phyloP scores from a whole-genome alignment of 1,140 invertebrate species.

The Orchesella cincta region DNA sequence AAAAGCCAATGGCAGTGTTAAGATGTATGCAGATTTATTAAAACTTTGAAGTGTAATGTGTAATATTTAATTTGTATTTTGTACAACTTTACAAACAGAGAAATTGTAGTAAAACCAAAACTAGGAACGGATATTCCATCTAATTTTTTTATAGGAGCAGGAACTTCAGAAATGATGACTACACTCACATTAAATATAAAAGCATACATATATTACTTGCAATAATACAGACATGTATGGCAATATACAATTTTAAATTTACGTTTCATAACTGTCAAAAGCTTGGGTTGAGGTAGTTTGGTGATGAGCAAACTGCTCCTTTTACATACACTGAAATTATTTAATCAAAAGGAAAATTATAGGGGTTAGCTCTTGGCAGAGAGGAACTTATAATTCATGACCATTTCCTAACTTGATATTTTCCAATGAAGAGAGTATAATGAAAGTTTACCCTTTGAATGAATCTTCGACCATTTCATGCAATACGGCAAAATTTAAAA shows the following conservation, averaged over 20 bases:
- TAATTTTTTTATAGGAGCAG: too few species aligned
- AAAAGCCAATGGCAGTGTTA: too few species aligned
- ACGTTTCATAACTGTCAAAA: not conserved
- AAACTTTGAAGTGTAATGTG: too few species aligned
- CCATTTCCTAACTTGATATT: not conserved
- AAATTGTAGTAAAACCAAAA: too few species aligned
- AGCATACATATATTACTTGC: not conserved
- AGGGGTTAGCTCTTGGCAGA: not conserved
- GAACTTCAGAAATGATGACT: too few species aligned
- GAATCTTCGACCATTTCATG: not conserved
- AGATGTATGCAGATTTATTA: too few species aligned
- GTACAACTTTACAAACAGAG: too few species aligned
- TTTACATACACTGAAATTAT: not conserved
- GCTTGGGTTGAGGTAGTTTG: not conserved
- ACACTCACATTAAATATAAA: too few species aligned
- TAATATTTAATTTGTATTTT: too few species aligned
- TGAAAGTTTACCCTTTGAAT: not conserved
- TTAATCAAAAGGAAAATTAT: slow-evolving; percentile 22
- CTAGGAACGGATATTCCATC: too few species aligned
- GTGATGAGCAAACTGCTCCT: not conserved
- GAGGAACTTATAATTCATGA: not conserved
- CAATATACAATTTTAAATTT: not conserved
- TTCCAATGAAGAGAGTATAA: not conserved
- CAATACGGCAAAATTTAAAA: not conserved
- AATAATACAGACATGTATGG: not conserved